Conservation (phyloP, 1,140 invertebrate genomes). For the Panulirus ornatus region DNA sequence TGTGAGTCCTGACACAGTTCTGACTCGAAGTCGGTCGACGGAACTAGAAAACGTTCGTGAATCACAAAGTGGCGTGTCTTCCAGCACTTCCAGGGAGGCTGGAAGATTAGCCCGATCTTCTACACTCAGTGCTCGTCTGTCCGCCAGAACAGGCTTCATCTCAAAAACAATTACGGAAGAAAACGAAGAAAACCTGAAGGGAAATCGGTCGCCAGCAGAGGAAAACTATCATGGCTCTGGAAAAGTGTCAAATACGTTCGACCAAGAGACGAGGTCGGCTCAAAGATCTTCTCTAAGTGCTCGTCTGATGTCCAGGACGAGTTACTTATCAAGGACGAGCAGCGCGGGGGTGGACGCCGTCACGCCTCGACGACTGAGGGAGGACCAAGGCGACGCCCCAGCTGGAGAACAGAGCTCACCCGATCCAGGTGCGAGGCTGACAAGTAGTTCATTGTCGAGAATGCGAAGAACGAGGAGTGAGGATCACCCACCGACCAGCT, state of each 20-base stretch:
- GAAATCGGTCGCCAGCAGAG: not conserved
- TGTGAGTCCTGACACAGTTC: not conserved
- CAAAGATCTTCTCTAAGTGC: not conserved
- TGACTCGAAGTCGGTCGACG: not conserved
- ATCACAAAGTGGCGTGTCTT: not conserved
- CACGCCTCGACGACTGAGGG: not conserved
- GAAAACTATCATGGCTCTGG: not conserved
- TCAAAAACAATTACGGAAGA: not conserved
- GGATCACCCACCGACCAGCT: not conserved
- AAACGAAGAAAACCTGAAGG: not conserved
- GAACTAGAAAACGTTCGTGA: not conserved
- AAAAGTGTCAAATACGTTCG: no score
- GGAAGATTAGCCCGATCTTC: slow-evolving; percentile 7
- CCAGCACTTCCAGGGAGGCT: not conserved
- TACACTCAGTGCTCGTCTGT: slow-evolving; percentile 19
- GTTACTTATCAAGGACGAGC: slow-evolving; percentile 3
- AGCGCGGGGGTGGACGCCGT: not conserved
- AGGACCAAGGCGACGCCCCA: not conserved
- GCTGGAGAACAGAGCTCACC: not conserved
- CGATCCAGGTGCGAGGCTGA: not conserved
- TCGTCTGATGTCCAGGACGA: slow-evolving; percentile 23
- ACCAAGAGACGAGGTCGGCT: not conserved
- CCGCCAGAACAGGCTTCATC: not conserved
- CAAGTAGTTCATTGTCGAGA: not conserved
- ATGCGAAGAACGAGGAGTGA: not conserved